phyloP scores from a whole-genome alignment of 2,797 vertebrate species.

The Tenualosa ilisha region DNA sequence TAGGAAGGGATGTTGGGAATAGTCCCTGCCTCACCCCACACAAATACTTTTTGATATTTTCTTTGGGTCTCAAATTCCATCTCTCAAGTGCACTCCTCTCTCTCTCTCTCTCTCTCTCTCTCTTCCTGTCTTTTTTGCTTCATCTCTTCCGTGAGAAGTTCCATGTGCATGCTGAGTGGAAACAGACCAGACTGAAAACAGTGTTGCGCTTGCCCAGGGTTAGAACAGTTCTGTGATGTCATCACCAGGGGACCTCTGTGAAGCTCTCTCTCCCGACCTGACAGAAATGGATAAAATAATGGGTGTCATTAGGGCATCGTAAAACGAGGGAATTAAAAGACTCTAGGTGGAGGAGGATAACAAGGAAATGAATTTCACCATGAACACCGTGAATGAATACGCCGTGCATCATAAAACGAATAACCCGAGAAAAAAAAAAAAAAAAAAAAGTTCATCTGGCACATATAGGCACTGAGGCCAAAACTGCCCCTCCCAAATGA shows the following conservation, averaged over 20 bases:
- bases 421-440: background rate
- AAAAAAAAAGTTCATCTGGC: background rate
- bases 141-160: background rate
- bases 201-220: conserved; percentile 28
- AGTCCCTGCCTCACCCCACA: background rate
- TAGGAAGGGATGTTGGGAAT: conserved; percentile 46
- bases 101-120: background rate
- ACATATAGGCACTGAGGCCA: background rate
- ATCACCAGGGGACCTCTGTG: conserved; percentile 45
- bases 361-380: background rate
- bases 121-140: conserved; percentile 25
- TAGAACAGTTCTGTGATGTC: conserved; percentile 39
- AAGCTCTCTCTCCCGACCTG: conserved; percentile 1
- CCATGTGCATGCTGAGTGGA: conserved; percentile 11
- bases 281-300: conserved; percentile 18
- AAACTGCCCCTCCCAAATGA: background rate
- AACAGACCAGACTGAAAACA: conserved; percentile 18
- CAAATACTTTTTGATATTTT: background rate
- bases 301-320: background rate
- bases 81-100: background rate
- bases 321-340: background rate
- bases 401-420: background rate
- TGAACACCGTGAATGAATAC: background rate
- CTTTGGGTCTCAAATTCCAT: background rate
- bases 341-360: background rate